Base-by-base conservation (phyloP, 2,797 vertebrate genomes). In the Ciconia nigra region DNA sequence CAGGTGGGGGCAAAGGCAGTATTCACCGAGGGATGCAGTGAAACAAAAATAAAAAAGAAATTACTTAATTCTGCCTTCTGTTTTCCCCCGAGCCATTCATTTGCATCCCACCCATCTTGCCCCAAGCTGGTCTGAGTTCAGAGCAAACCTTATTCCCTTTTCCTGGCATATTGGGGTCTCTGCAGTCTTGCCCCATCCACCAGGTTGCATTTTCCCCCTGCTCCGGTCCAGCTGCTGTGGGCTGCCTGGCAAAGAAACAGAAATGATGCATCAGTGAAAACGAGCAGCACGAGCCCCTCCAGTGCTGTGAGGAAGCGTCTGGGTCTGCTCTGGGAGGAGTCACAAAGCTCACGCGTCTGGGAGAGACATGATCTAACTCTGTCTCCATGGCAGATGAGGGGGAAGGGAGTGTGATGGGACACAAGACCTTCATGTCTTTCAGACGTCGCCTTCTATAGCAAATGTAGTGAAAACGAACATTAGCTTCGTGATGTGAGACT, bases 311-410 rank as follows among this genome's bases (percentile, higher is more conserved):
- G 54, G 57, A 61, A 62, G 49, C 2, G 2, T 63, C 77, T 69
- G 77, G 71, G 26, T 42, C 52, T 85, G 54, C 65, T 78, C 71
- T 39, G 65, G 28, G 31, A 67, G 76, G 29, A 51, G 42, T 22
- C 19, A 5, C 39, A 19, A 31, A 58, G 62, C 51, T 69, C 42
- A 10, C 1, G 2, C 0, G 4, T 28, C 44, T 1, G 0, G 58
- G 33, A 66, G 46, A 79, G 47, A 74, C 37, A 15, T 42, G 69
- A 74, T 22, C 66, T 62, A 57, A 82, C 3, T 13, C 57, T 65
- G 62, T 39, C 71, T 46, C 31, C 7, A 2, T 4, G 15, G 57
- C 33, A 59, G 65, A 49, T 18, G 46, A 54, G 22, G 8, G 47
- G 37, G 28, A 46, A 41, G 31, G 57, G 39, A 20, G 9, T 1